phyloP scores from a whole-genome alignment of 2,113 vertebrate species.

The Tyrannus savana region DNA sequence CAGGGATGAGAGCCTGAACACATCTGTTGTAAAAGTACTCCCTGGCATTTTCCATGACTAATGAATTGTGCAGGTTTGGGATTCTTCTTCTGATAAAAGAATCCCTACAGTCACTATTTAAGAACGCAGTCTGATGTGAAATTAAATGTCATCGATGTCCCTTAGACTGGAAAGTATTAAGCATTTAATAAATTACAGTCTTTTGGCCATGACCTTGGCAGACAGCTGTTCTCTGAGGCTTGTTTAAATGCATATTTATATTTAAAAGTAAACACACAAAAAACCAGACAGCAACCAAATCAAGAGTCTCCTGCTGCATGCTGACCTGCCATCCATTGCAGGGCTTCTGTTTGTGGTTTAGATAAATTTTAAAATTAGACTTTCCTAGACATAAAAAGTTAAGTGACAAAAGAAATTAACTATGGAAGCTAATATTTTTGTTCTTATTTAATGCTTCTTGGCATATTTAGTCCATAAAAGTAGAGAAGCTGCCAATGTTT shows the following conservation, averaged over 20 bases:
- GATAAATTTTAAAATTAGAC: constrained; percentile 16
- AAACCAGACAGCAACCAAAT: background rate
- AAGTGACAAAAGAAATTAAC: background rate
- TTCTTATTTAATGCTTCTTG: background rate
- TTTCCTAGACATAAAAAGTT: background rate
- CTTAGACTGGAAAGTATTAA: constrained; percentile 1
- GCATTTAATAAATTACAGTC: background rate
- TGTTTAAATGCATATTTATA: background rate
- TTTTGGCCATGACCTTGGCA: constrained; percentile 1
- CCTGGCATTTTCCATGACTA: background rate
- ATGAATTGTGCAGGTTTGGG: background rate
- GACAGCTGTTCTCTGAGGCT: background rate
- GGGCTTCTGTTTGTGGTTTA: background rate
- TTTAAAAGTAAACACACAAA: background rate
- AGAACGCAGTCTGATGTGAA: constrained; percentile 1
- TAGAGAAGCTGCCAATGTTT: background rate
- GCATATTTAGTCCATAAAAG: background rate
- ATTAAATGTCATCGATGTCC: background rate
- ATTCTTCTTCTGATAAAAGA: background rate
- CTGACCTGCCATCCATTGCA: background rate
- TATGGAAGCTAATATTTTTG: background rate
- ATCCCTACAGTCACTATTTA: background rate
- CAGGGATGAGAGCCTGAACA: background rate
- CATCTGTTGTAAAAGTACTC: background rate
- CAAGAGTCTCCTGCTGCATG: background rate